These are phyloP conservation scores for Phalloptychus januarius DNA, from an alignment of 2,797 vertebrate genomes.

Conservation along the genomic window DNA sequence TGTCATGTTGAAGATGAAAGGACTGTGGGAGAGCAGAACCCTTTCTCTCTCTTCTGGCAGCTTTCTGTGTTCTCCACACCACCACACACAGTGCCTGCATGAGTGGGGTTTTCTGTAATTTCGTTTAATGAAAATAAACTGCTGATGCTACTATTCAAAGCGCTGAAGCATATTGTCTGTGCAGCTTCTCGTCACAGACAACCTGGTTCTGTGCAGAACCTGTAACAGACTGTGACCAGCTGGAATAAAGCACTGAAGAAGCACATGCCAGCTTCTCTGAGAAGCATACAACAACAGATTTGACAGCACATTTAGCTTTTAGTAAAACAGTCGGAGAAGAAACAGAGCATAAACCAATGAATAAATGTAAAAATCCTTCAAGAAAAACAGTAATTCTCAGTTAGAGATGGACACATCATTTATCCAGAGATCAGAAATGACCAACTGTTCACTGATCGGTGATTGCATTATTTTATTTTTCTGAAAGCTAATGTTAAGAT, in stretches of 20 bases:
- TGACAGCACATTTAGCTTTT: slow-evolving; percentile 14
- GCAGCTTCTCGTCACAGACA: slow-evolving; percentile 30
- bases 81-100: slow-evolving; percentile 20
- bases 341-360: slow-evolving; percentile 6
- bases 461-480: too few relatives aligned
- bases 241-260: slow-evolving; percentile 19
- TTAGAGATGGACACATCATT: not conserved
- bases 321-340: slow-evolving; percentile 11
- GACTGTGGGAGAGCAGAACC: slow-evolving; percentile 45
- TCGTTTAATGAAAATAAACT: slow-evolving; percentile 32
- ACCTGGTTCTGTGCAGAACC: slow-evolving; percentile 27
- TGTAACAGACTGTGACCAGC: slow-evolving; percentile 42
- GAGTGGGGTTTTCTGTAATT: slow-evolving; percentile 43
- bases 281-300: slow-evolving; percentile 16
- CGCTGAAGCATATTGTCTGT: slow-evolving; percentile 36
- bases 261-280: slow-evolving; percentile 18
- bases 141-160: slow-evolving; percentile 32
- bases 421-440: not conserved
- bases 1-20: slow-evolving; percentile 68
- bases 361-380: not conserved
- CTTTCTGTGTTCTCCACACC: slow-evolving; percentile 25
- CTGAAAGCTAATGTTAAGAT: too few relatives aligned
- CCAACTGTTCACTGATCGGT: not conserved
- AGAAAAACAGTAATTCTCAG: not conserved
- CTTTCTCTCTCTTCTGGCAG: slow-evolving; percentile 25